Base-by-base conservation (phyloP, 2,113 vertebrate species). In the Ciconia boyciana region DNA sequence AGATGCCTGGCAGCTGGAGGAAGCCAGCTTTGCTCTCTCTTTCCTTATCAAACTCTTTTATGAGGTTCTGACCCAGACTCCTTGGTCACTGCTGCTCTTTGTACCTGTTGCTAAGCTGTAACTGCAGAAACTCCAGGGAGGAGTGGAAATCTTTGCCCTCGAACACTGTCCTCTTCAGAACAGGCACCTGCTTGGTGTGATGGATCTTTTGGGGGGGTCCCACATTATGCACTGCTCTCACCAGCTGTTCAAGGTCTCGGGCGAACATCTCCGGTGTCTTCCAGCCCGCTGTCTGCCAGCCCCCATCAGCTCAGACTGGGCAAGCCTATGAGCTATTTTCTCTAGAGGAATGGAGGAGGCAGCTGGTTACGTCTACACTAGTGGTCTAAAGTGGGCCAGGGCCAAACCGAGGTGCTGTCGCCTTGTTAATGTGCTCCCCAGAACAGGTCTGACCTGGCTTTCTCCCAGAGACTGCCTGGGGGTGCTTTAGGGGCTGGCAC, bases 151-250 rank as follows among this genome's bases (percentile, higher is more conserved):
- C 54, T 66, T 83, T 54, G 58, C 68, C 34, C 29, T 88, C 22
- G 7, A 4, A 44, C 15, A 3, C 44, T 54, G 19, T 26, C 31
- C 24, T 58, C 58, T 65, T 72, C 54, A 83, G 54, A 89, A 61
- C 16, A 70, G 16, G 20, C 22, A 46, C 18, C 28, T 5, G 2
- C n/a, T 69, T 0, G 0, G 4, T 25, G 19, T n/a, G 49, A 61
- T 43, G 44, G 36, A 20, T 58, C 62, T 75, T 77, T 68, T 13
- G 10, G 5, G 3, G 2, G 9, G 46, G 46, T 25, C 49, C 22
- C 22, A 51, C 12, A 13, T 51, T 51, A 51, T 7, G 22, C 24
- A 51, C 41, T 77, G 29, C 11, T 89, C 16, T 34, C 34, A 52
- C 11, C 52, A 88, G n/a, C 29, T 60, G 6, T 29, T 68, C n/a